A percentile compares a stretch with the other conserved stretches of the same genome.
These are phyloP conservation scores for Capreolus pygargus DNA, from an alignment of 2,113 vertebrate genomes.

Conservation along the genomic window DNA sequence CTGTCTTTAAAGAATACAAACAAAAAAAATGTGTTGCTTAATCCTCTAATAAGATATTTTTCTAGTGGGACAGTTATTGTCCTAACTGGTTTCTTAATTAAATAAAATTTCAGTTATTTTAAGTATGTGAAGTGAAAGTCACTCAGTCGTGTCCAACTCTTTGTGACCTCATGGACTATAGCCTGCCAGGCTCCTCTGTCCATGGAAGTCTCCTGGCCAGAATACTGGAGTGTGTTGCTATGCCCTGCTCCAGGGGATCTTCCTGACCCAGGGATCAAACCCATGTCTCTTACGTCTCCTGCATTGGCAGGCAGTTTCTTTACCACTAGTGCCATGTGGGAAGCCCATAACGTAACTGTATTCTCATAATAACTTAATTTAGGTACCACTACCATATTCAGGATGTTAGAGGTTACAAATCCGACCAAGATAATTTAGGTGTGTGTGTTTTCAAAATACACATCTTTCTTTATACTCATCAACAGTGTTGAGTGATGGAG, in stretches of 20 bases:
- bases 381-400: neutral
- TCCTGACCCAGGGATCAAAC: neutral
- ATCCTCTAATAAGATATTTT: neutral
- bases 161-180: neutral
- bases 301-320: neutral
- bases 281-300: rapidly evolving
- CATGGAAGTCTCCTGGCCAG: neutral
- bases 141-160: neutral
- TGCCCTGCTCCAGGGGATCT: neutral
- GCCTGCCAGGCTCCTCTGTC: neutral
- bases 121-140: neutral
- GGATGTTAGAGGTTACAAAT: neutral
- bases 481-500: neutral
- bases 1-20: neutral
- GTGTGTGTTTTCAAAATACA: neutral
- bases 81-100: neutral
- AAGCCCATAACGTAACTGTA: neutral
- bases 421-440: neutral
- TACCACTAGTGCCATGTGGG: neutral
- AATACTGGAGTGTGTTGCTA: neutral
- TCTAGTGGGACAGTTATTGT: neutral
- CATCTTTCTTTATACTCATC: neutral
- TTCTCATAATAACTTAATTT: neutral
- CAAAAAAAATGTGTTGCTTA: neutral
- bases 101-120: slow-evolving; percentile 19